phyloP scores from a whole-genome alignment of 2,797 vertebrate species.

The Melanogrammus aeglefinus region DNA sequence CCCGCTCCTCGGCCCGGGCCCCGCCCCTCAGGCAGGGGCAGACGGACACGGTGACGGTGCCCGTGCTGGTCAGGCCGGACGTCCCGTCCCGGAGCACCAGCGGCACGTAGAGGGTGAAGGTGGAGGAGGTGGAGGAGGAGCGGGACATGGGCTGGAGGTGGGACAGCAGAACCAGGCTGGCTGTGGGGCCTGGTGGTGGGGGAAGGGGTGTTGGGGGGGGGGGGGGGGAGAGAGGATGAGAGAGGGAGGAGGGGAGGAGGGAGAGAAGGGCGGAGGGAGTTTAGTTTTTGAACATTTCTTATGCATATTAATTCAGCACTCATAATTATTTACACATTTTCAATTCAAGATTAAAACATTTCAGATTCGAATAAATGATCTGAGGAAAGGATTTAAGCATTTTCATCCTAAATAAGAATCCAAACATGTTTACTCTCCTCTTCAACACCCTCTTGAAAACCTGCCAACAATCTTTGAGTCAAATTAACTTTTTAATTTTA shows the following conservation, averaged over 20 bases:
- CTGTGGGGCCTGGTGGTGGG: conserved; percentile 78
- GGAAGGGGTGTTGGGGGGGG: neutral
- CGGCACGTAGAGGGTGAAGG: conserved; percentile 80
- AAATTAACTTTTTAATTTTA: too few species aligned
- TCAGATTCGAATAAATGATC: too few species aligned
- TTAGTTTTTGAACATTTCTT: too few species aligned
- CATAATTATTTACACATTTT: conserved; percentile 15
- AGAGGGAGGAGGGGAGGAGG: conserved; percentile 29
- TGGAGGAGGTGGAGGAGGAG: conserved; percentile 73
- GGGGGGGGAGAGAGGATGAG: neutral
- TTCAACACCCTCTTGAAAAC: too few species aligned
- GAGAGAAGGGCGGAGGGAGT: conserved; percentile 59
- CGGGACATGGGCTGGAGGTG: conserved; percentile 75
- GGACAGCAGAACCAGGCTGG: conserved; percentile 81
- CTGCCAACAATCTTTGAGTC: too few species aligned
- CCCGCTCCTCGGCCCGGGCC: conserved; percentile 73
- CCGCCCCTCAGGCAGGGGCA: conserved; percentile 85
- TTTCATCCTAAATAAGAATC: too few species aligned
- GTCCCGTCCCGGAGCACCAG: conserved; percentile 82
- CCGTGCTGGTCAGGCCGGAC: conserved; percentile 82
- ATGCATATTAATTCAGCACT: conserved; percentile 62
- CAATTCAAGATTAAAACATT: too few species aligned
- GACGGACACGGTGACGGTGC: conserved; percentile 85
- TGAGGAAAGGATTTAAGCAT: too few species aligned
- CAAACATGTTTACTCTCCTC: too few species aligned